Percentiles rank a stretch among this genome's conserved stretches.
Evolutionary conservation across 2,888 invertebrate genomes (phyloP).

Genomic region (Heteromurus nitidus): DNA sequence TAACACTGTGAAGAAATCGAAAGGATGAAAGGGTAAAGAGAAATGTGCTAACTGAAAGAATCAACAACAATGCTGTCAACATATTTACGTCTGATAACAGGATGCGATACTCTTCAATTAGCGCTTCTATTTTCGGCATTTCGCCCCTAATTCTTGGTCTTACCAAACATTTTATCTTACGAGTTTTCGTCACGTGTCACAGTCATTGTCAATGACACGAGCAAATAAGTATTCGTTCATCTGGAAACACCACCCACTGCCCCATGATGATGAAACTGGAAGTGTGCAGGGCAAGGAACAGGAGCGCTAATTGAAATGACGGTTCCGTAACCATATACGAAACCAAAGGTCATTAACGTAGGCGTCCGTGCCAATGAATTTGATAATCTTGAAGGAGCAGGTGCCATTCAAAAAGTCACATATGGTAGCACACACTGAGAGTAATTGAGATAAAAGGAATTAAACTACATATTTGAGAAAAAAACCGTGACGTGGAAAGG

Average conservation of each 20-base stretch:
- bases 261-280: conserved; percentile 21
- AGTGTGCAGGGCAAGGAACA: conserved; percentile 32
- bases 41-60: conserved; percentile 52
- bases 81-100: no score
- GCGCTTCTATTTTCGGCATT: conserved; percentile 36
- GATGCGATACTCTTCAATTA: no score
- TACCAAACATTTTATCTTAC: no score
- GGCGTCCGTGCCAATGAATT: conserved; percentile 28
- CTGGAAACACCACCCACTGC: no score
- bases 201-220: no score
- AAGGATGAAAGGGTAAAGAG: conserved; percentile 32
- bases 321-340: conserved; percentile 33
- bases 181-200: no score
- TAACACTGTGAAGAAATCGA: neutral
- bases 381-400: conserved; percentile 14
- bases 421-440: conserved; percentile 28
- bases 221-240: no score
- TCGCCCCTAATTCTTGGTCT: conserved; percentile 12
- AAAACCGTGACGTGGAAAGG: no score
- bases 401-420: conserved; percentile 49
- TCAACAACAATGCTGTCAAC: conserved; percentile 30
- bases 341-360: conserved; percentile 30
- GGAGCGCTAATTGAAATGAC: conserved; percentile 54
- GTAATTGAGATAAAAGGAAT: conserved; percentile 31
- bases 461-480: no score